Conservation (phyloP, 2,888 invertebrate species). For the Torymus texanus region DNA sequence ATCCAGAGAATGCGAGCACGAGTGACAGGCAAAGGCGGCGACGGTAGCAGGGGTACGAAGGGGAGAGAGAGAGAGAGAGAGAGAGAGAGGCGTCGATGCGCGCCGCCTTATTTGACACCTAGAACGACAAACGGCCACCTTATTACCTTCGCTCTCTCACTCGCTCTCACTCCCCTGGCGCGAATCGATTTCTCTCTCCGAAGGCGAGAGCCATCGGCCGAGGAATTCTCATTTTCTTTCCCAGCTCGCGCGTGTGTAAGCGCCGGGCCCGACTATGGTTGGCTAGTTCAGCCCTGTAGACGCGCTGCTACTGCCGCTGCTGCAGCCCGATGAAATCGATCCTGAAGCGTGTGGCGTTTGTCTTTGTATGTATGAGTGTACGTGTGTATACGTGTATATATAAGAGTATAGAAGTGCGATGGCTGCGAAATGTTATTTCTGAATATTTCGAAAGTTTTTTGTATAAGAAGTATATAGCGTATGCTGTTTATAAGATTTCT, state of each 20-base stretch:
- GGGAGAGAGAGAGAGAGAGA: conserved; percentile 41
- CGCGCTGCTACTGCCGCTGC: too few relatives aligned
- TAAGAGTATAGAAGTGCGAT: too few relatives aligned
- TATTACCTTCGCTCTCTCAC: conserved; percentile 67
- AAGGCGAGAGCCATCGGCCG: conserved; percentile 40
- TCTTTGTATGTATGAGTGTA: too few relatives aligned
- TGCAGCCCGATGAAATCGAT: too few relatives aligned
- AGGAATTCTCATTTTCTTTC: conserved; percentile 57
- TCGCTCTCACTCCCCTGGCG: conserved; percentile 54
- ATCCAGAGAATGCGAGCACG: conserved; percentile 54
- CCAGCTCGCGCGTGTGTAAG: not conserved
- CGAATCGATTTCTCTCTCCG: conserved; percentile 54
- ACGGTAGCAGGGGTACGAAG: not conserved
- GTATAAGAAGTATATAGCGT: too few relatives aligned
- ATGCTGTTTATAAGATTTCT: too few relatives aligned
- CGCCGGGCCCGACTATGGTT: too few relatives aligned
- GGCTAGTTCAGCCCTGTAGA: too few relatives aligned
- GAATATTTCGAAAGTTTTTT: too few relatives aligned
- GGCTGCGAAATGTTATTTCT: too few relatives aligned
- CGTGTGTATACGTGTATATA: too few relatives aligned
- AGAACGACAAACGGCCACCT: conserved; percentile 72
- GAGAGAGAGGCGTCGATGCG: conserved; percentile 65
- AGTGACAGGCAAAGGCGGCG: conserved; percentile 50
- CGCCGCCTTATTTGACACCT: conserved; percentile 70
- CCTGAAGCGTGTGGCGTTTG: too few relatives aligned